Percentiles rank a stretch among this genome's conserved stretches.
These are phyloP conservation scores for Penelope pileata DNA, from an alignment of 2,113 vertebrate genomes.

Conservation along the genomic window DNA sequence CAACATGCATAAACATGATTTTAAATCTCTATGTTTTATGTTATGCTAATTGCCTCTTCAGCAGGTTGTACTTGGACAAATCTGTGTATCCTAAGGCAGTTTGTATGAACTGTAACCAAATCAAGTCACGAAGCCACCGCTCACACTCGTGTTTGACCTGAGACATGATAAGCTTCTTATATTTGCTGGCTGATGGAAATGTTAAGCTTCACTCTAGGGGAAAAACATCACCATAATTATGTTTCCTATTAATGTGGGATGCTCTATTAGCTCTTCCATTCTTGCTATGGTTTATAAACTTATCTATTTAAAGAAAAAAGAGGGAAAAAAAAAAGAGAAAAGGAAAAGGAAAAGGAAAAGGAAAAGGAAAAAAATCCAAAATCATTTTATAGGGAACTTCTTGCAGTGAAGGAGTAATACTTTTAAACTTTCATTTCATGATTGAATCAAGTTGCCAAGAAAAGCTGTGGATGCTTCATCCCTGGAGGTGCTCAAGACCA, in stretches of 20 bases:
- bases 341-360: neutral
- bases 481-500: too few relatives aligned
- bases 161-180: too few relatives aligned
- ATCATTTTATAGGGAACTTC: neutral
- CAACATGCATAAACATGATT: neutral
- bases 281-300: neutral
- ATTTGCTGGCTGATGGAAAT: neutral
- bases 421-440: too few relatives aligned
- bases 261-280: neutral
- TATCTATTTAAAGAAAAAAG: too few relatives aligned
- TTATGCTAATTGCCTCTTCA: neutral
- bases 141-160: neutral
- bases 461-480: too few relatives aligned
- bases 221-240: neutral
- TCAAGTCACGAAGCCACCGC: neutral
- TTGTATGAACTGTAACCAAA: neutral
- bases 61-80: neutral
- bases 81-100: neutral
- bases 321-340: too few relatives aligned
- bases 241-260: neutral
- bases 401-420: fast-evolving
- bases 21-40: neutral
- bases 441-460: too few relatives aligned
- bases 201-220: neutral
- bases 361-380: neutral